phyloP scores from a whole-genome alignment of 2,113 vertebrate species.

The Hippocampus mohnikei region DNA sequence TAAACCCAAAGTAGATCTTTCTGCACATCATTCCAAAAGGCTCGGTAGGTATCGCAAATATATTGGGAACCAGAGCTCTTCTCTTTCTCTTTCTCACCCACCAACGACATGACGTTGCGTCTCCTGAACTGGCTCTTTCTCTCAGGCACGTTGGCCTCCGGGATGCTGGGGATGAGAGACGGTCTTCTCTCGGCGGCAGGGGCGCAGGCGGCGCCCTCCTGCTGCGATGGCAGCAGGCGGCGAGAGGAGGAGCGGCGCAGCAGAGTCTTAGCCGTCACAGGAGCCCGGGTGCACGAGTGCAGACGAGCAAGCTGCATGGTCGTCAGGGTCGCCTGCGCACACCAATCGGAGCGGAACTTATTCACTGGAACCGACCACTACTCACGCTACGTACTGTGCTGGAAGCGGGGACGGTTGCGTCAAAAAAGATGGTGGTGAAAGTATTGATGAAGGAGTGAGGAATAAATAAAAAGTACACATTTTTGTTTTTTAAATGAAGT shows the following conservation, averaged over 20 bases:
- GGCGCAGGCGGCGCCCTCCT: slow-evolving; percentile 34
- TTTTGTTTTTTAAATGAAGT: no score
- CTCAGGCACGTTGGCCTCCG: slow-evolving; percentile 71
- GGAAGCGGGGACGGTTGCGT: no score
- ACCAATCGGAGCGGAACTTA: neutral
- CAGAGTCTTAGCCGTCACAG: slow-evolving; percentile 65
- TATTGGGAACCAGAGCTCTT: neutral
- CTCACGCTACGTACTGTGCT: neutral
- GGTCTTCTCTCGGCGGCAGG: slow-evolving; percentile 47
- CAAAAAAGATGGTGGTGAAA: no score
- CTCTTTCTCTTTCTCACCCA: slow-evolving; percentile 35
- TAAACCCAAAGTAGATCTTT: no score
- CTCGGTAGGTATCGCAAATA: no score
- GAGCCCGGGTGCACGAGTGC: slow-evolving; percentile 60
- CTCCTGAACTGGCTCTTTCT: slow-evolving; percentile 74
- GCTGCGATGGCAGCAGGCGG: slow-evolving; percentile 38
- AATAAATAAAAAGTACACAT: no score
- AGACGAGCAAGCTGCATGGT: slow-evolving; percentile 70
- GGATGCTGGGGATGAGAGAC: slow-evolving; percentile 66
- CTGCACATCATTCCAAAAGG: no score
- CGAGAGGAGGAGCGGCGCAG: slow-evolving; percentile 66
- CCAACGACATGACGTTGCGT: slow-evolving; percentile 79
- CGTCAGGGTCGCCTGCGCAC: slow-evolving; percentile 70
- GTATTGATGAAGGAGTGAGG: no score
- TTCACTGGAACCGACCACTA: neutral